phyloP scores from a whole-genome alignment of 37 sponge, comb jelly and placozoan genomes.

The Geodia barretti region DNA sequence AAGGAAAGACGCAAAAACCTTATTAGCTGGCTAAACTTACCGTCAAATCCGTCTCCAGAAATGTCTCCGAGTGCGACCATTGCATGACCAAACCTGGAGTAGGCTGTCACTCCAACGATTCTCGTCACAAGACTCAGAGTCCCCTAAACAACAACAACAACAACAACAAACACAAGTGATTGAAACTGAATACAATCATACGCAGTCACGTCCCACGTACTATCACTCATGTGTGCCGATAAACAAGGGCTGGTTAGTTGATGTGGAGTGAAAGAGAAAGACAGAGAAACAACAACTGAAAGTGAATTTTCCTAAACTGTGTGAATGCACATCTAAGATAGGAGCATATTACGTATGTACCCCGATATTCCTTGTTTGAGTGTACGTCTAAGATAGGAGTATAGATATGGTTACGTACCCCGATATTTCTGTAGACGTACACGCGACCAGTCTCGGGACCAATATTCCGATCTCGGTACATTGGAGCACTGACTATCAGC shows the following conservation, averaged over 20 bases:
- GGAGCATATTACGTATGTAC: no score
- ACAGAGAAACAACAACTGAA: no score
- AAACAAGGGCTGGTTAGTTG: not conserved
- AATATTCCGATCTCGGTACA: slow-evolving; percentile 13
- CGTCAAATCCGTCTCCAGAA: slow-evolving; percentile 70
- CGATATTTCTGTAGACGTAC: slow-evolving; percentile 61
- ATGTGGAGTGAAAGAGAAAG: no score
- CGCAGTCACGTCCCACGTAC: not conserved
- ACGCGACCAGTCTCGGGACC: slow-evolving; percentile 75
- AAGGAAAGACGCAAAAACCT: not conserved
- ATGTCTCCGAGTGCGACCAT: slow-evolving; percentile 84
- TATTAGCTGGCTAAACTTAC: slow-evolving; percentile 44
- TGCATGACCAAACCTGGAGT: slow-evolving; percentile 77
- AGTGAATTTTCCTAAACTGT: no score
- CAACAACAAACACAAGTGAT: no score
- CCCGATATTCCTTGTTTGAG: no score
- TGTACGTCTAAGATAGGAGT: no score
- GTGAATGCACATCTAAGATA: no score
- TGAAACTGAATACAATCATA: not conserved
- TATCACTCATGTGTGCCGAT: no score
- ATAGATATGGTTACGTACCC: slow-evolving; percentile 51
- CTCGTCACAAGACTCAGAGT: slow-evolving; percentile 1
- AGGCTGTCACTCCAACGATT: not conserved
- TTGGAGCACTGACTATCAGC: slow-evolving; percentile 76
- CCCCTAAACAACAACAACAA: no score